These are phyloP conservation scores for Tupiocoris notatus DNA, from an alignment of 2,888 invertebrate genomes.

Conservation along the genomic window DNA sequence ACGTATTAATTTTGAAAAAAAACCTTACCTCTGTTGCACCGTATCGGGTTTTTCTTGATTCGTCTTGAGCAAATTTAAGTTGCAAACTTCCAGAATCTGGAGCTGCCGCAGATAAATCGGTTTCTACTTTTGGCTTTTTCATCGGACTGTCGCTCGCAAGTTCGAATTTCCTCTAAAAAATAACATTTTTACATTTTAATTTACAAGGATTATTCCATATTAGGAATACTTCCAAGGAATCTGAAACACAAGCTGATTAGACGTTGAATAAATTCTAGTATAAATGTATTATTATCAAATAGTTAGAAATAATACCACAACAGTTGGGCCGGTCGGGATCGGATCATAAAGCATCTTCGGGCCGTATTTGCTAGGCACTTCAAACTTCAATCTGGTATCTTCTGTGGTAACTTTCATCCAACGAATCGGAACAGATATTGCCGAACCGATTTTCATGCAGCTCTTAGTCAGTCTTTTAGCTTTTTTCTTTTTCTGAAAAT, in stretches of 20 bases:
- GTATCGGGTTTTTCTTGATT: conserved; percentile 25
- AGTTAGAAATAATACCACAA: too few species aligned
- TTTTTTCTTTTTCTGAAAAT: conserved; percentile 43
- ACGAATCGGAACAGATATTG: conserved; percentile 39
- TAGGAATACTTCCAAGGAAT: neutral
- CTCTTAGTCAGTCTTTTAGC: conserved; percentile 29
- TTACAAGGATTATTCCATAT: too few species aligned
- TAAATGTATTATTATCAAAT: too few species aligned
- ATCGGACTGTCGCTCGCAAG: neutral
- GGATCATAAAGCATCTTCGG: neutral
- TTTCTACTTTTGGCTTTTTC: neutral
- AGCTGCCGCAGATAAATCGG: neutral
- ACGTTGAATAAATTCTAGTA: too few species aligned
- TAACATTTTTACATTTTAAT: too few species aligned
- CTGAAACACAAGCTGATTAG: too few species aligned
- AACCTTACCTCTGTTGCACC: conserved; percentile 17
- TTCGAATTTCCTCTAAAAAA: neutral
- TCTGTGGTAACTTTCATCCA: conserved; percentile 45
- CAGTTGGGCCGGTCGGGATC: too few species aligned
- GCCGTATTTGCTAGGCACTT: neutral
- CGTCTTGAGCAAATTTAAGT: conserved; percentile 26
- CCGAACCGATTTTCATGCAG: conserved; percentile 39
- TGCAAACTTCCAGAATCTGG: neutral
- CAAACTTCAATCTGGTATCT: conserved; percentile 29
- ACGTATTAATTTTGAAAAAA: neutral